Evolutionary conservation across 2,797 vertebrate genomes (phyloP), one percentile per base, ranked within the genome.

Genomic region (Acropternis orthonyx): DNA sequence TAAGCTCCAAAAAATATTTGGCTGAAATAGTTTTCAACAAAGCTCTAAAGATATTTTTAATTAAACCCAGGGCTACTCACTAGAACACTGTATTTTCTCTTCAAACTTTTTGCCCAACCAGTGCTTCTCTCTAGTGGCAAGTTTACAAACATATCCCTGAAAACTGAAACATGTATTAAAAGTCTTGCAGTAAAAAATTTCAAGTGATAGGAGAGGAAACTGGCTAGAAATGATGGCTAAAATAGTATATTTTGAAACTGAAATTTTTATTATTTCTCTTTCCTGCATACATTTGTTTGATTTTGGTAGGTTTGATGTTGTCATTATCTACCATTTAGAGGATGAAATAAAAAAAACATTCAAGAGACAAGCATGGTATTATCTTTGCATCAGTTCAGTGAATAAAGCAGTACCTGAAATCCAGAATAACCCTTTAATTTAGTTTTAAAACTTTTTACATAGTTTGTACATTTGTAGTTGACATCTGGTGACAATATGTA

Each of bases 31-130:
- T 14, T 85, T 89, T 56, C 7, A 18, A 78, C 13, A 67, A 65
- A 82, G 21, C 30, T 65, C 28, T 75, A 71, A 91, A 88, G 28
- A 61, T 80, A 49, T 88, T 88, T 94, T 88, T 83, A 80, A 94
- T 77, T 94, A 85, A 83, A 74, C 49, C 66, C 62, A 74, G 44
- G 49, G 49, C 76, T 94, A 49, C 48, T 54, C 32, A 58, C 32
- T 23, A 67, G 72, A 88, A 86, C 44, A 88, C 6, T 58, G 1
- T 65, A 71, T 77, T 88, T 93, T 69, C 41, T 71, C 28, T 67
- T 62, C 58, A 78, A 37, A 26, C 20, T 32, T 54, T 79, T 85
- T 69, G 72, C 14, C 39, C 19, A 77, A 63, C 44, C 56, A 67
- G 5, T 55, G 12, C 18, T 32, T 83, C 41, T 92, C 83, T 88